phyloP scores from a whole-genome alignment of 1,140 invertebrate species.

The Drosophila ironensis region DNA sequence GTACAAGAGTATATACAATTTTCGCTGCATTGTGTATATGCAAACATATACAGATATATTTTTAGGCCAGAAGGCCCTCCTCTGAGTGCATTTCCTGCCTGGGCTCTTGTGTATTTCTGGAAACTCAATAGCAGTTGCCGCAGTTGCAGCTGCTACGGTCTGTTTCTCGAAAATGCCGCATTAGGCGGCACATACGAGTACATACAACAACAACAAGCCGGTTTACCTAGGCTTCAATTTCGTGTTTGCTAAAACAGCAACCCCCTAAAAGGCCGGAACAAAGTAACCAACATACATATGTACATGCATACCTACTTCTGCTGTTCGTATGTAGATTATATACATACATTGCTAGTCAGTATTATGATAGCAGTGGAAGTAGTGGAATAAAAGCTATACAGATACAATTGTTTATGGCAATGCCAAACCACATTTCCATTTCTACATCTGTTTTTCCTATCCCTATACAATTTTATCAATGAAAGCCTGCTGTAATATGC shows the following conservation, averaged over 20 bases:
- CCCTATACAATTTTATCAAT: too few species aligned
- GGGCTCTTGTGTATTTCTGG: slow-evolving; percentile 29
- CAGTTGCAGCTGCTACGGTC: slow-evolving; percentile 37
- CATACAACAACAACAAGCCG: slow-evolving; percentile 39
- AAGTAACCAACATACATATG: slow-evolving; percentile 4
- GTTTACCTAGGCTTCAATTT: slow-evolving; percentile 62
- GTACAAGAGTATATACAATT: neutral
- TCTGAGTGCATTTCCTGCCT: slow-evolving; percentile 56
- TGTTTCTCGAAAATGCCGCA: slow-evolving; percentile 46
- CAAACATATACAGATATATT: neutral
- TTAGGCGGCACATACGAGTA: slow-evolving; percentile 3
- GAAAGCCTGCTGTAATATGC: too few species aligned
- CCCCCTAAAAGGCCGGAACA: slow-evolving; percentile 27
- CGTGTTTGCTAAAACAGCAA: slow-evolving; percentile 36
- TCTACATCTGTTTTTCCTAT: too few species aligned
- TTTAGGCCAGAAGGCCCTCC: slow-evolving; percentile 17
- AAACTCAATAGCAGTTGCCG: slow-evolving; percentile 54
- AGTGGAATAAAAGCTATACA: too few species aligned
- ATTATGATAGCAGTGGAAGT: too few species aligned
- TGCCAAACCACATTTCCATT: too few species aligned
- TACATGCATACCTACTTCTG: too few species aligned
- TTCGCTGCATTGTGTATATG: neutral
- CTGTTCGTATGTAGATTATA: too few species aligned
- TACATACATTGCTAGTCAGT: too few species aligned
- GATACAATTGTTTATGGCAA: too few species aligned